Percentiles rank a stretch among this genome's conserved stretches.
phyloP scores from a whole-genome alignment of 1,140 invertebrate species.

The Cryptotermes secundus region DNA sequence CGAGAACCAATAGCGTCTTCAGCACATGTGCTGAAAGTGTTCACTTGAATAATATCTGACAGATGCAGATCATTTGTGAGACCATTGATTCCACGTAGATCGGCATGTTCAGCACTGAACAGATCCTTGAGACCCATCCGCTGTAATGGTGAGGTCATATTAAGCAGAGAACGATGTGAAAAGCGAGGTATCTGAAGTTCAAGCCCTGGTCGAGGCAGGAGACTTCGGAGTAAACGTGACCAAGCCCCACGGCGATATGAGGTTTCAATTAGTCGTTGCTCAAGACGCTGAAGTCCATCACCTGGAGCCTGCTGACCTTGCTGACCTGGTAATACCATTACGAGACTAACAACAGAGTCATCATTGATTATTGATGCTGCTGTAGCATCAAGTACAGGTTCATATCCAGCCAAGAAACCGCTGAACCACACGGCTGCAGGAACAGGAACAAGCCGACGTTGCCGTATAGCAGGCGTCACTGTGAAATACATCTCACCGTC shows the following conservation, averaged over 20 bases:
- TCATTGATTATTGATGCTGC: slow-evolving; percentile 67
- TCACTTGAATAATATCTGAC: slow-evolving; percentile 75
- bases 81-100: slow-evolving; percentile 77
- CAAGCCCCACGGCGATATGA: slow-evolving; percentile 67
- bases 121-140: slow-evolving; percentile 78
- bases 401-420: slow-evolving; percentile 77
- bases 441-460: slow-evolving; percentile 74
- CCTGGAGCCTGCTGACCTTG: slow-evolving; percentile 69
- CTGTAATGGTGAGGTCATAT: slow-evolving; percentile 71
- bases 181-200: slow-evolving; percentile 81
- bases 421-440: slow-evolving; percentile 75
- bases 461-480: slow-evolving; percentile 71
- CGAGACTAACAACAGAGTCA: slow-evolving; percentile 66
- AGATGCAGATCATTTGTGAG: slow-evolving; percentile 70
- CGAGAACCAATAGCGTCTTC: slow-evolving; percentile 68
- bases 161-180: slow-evolving; percentile 76
- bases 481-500: slow-evolving; percentile 85
- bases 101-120: slow-evolving; percentile 69
- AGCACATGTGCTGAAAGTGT: slow-evolving; percentile 76
- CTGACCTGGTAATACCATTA: slow-evolving; percentile 77
- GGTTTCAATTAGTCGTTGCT: slow-evolving; percentile 64
- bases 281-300: slow-evolving; percentile 70
- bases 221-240: slow-evolving; percentile 68
- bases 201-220: slow-evolving; percentile 69
- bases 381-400: slow-evolving; percentile 77